These are phyloP conservation scores for Campoletis sonorensis DNA, from an alignment of 1,140 invertebrate species.

Conservation along the genomic window DNA sequence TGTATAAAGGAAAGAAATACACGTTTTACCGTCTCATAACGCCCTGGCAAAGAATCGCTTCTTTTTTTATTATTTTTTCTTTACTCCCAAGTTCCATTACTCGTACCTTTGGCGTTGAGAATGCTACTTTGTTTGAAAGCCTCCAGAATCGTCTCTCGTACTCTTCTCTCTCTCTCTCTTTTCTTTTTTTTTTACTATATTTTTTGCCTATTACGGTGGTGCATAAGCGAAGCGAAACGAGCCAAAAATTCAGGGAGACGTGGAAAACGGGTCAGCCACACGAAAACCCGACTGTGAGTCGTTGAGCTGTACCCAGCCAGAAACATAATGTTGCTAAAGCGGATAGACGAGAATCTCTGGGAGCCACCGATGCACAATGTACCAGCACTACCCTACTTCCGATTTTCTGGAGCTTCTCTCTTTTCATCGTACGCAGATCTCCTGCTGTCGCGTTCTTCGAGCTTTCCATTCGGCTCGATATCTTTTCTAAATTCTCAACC, in stretches of 20 bases:
- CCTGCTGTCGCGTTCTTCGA: background rate
- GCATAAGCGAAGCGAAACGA: constrained; percentile 16
- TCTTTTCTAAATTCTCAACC: background rate
- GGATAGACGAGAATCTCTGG: constrained; percentile 8
- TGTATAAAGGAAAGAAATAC: background rate
- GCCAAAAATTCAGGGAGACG: constrained; percentile 26
- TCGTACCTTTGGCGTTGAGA: constrained; percentile 20
- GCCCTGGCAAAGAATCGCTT: constrained; percentile 13
- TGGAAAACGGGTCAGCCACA: constrained; percentile 21
- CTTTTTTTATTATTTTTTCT: background rate
- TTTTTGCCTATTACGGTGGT: constrained; percentile 8
- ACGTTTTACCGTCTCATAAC: background rate
- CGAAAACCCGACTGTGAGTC: background rate
- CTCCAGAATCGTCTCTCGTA: background rate
- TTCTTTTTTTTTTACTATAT: background rate
- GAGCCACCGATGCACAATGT: background rate
- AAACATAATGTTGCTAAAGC: constrained; percentile 15
- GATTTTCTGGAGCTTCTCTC: background rate
- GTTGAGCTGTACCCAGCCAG: background rate
- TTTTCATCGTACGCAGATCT: background rate
- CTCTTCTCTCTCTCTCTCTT: background rate
- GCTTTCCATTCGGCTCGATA: background rate
- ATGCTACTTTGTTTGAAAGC: constrained; percentile 36
- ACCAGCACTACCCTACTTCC: background rate
- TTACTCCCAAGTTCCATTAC: background rate